Conservation (phyloP, 2,888 invertebrate genomes). For the Axea sp. region DNA sequence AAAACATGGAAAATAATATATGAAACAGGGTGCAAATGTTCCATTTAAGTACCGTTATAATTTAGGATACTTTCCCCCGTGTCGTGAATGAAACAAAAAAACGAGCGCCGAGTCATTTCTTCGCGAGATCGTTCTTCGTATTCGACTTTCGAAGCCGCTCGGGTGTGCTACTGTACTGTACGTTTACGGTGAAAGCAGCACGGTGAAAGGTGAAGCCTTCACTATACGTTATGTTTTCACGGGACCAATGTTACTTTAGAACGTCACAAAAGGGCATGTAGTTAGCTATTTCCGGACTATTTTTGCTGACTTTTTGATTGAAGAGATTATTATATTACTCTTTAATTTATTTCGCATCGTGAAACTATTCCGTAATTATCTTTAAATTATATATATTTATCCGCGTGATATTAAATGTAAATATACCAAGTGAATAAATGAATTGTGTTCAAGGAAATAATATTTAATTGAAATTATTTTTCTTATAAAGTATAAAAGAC, state of each 20-base stretch:
- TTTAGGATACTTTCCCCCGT: slow-evolving; percentile 46
- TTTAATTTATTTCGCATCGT: no score
- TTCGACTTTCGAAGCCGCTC: slow-evolving; percentile 54
- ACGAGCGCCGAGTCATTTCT: slow-evolving; percentile 39
- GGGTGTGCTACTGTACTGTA: slow-evolving; percentile 48
- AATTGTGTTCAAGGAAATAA: no score
- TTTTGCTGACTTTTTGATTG: slow-evolving; percentile 4
- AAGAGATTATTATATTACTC: background rate
- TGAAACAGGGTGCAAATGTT: slow-evolving; percentile 36
- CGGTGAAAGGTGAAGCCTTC: slow-evolving; percentile 64
- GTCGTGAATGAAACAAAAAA: slow-evolving; percentile 45
- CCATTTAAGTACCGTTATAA: slow-evolving; percentile 43
- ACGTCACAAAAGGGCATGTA: slow-evolving; percentile 30
- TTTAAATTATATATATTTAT: no score
- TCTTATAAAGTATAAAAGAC: no score
- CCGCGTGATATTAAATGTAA: no score
- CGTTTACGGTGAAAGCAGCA: slow-evolving; percentile 63
- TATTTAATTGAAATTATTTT: no score
- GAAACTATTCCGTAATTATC: no score
- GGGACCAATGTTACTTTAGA: slow-evolving; percentile 38
- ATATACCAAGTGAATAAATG: no score
- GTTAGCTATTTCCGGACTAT: slow-evolving; percentile 27
- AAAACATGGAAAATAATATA: no score
- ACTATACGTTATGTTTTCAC: slow-evolving; percentile 55
- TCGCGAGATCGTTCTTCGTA: slow-evolving; percentile 49